phyloP scores from a whole-genome alignment of 2,797 vertebrate genomes.

The Sphaeramia orbicularis region DNA sequence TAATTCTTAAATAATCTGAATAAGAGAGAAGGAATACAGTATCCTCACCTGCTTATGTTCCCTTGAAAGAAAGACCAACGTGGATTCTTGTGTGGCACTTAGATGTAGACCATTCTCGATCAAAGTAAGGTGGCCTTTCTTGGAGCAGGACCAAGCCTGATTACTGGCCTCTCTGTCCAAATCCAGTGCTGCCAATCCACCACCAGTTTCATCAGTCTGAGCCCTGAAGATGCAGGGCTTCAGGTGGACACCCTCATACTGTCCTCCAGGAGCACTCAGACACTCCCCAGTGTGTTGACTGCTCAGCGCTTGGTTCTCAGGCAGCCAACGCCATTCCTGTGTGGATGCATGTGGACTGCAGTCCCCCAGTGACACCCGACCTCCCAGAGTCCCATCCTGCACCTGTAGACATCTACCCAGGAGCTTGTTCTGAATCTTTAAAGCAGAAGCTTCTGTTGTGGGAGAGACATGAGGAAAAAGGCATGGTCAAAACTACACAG shows the following conservation, averaged over 20 bases:
- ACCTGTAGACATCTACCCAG: conserved; percentile 84
- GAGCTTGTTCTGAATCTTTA: conserved; percentile 87
- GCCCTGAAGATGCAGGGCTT: conserved; percentile 74
- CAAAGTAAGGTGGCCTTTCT: conserved; percentile 87
- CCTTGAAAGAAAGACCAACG: conserved; percentile 85
- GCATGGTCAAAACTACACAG: neutral
- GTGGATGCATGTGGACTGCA: conserved; percentile 72
- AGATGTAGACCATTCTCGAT: conserved; percentile 85
- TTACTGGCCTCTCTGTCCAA: conserved; percentile 49
- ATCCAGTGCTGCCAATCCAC: conserved; percentile 37
- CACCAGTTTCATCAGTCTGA: conserved; percentile 43
- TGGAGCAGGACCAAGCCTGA: conserved; percentile 89
- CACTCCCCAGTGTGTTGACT: conserved; percentile 82
- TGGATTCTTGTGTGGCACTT: conserved; percentile 78
- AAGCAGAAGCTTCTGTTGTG: conserved; percentile 74
- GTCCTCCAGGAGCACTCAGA: conserved; percentile 76
- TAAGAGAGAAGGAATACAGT: neutral
- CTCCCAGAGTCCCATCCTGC: conserved; percentile 48
- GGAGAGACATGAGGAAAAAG: conserved; percentile 23
- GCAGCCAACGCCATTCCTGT: conserved; percentile 87
- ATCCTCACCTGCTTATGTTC: conserved; percentile 84
- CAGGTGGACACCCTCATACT: conserved; percentile 79
- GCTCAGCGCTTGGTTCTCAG: conserved; percentile 65
- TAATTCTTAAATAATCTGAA: neutral
- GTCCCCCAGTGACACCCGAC: conserved; percentile 75